phyloP scores from a whole-genome alignment of 1,140 invertebrate species.

The Amphibalanus amphitrite region DNA sequence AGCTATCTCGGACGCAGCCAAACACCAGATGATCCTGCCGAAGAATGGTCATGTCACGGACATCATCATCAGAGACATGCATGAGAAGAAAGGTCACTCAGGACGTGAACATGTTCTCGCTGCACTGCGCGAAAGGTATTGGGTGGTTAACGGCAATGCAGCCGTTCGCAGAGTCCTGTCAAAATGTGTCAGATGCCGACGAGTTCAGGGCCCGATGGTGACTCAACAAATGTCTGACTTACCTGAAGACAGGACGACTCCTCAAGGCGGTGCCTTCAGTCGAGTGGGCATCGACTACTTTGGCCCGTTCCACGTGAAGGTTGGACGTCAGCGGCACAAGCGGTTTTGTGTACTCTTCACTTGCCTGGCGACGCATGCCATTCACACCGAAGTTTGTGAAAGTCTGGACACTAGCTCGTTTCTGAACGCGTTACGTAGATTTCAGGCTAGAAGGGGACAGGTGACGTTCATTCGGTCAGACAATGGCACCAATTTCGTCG shows the following conservation, averaged over 20 bases:
- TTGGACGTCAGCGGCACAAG: slow-evolving; percentile 14
- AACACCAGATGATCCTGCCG: slow-evolving; percentile 18
- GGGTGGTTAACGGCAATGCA: slow-evolving; percentile 11
- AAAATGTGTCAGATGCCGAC: slow-evolving; percentile 1
- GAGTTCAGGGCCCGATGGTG: neutral
- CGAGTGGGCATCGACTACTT: slow-evolving; percentile 18
- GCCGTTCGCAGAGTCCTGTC: slow-evolving; percentile 5
- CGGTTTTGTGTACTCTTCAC: slow-evolving; percentile 19
- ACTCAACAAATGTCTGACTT: slow-evolving; percentile 15
- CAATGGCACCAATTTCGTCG: slow-evolving; percentile 24
- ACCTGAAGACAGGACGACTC: slow-evolving; percentile 11
- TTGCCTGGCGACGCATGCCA: slow-evolving; percentile 18
- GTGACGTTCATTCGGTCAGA: slow-evolving; percentile 18
- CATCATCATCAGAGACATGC: slow-evolving; percentile 7
- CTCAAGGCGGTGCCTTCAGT: slow-evolving; percentile 13
- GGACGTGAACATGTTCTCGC: slow-evolving; percentile 4
- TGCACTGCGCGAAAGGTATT: slow-evolving; percentile 5
- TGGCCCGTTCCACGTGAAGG: slow-evolving; percentile 17
- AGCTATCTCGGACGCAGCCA: slow-evolving; percentile 14
- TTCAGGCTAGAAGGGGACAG: slow-evolving; percentile 19
- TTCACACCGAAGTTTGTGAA: slow-evolving; percentile 20
- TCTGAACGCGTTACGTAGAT: slow-evolving; percentile 20
- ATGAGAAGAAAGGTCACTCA: slow-evolving; percentile 10
- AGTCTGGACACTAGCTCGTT: slow-evolving; percentile 19
- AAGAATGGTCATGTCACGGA: slow-evolving; percentile 11